Conservation (phyloP, 2,888 invertebrate species). For the Laspeyria flexula region DNA sequence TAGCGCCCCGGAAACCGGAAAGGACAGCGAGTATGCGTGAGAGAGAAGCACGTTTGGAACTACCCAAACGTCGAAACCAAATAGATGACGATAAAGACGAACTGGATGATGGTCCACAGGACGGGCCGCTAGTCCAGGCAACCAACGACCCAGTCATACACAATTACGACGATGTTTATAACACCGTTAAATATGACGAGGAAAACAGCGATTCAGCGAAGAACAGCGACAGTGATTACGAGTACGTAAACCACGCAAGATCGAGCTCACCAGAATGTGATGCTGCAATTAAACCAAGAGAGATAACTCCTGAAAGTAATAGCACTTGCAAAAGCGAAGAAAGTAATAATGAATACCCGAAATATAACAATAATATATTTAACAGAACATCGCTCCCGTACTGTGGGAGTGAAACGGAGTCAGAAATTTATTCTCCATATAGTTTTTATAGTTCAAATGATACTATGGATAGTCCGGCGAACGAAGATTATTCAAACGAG, state of each 20-base stretch:
- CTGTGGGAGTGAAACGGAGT: conserved; percentile 93
- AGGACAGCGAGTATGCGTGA: conserved; percentile 95
- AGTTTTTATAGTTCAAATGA: conserved; percentile 90
- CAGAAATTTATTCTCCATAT: conserved; percentile 93
- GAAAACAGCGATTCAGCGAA: conserved; percentile 79
- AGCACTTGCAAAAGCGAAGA: conserved; percentile 63
- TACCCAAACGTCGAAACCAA: conserved; percentile 80
- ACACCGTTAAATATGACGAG: conserved; percentile 77
- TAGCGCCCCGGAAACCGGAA: conserved; percentile 94
- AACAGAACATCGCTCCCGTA: conserved; percentile 91
- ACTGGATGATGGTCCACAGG: conserved; percentile 72
- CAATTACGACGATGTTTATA: conserved; percentile 82
- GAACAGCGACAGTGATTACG: conserved; percentile 87
- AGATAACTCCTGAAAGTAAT: conserved; percentile 54
- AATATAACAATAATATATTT: conserved; percentile 86
- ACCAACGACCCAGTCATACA: conserved; percentile 79
- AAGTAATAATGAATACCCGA: conserved; percentile 81
- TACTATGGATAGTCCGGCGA: conserved; percentile 77
- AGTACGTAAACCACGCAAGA: conserved; percentile 87
- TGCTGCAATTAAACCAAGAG: conserved; percentile 82
- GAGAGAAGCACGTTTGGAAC: conserved; percentile 89
- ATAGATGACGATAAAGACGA: conserved; percentile 85
- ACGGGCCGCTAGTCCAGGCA: conserved; percentile 78
- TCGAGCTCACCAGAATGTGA: conserved; percentile 90
- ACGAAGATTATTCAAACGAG: conserved; percentile 77